A percentile compares a stretch with the other conserved stretches of the same genome.
These are phyloP conservation scores for Procavia capensis DNA, from an alignment of 2,113 vertebrate species.

Conservation along the genomic window DNA sequence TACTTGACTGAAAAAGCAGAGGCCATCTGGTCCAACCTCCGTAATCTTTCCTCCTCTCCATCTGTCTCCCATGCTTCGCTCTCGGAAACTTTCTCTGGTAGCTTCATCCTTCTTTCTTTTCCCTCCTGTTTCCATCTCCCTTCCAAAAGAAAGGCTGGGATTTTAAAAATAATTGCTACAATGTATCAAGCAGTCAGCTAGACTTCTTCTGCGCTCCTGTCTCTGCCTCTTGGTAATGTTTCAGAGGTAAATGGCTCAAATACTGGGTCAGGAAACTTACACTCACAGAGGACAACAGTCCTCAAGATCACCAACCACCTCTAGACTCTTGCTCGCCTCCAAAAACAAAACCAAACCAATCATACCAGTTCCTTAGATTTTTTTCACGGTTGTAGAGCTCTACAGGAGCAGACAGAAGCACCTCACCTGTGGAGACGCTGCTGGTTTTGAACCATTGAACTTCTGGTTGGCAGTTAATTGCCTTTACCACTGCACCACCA, in stretches of 20 bases:
- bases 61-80: slow-evolving; percentile 67
- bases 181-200: neutral
- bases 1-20: slow-evolving; percentile 67
- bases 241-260: neutral
- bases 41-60: slow-evolving; percentile 72
- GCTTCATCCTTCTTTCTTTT: slow-evolving; percentile 67
- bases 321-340: neutral
- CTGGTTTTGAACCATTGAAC: no score
- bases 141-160: slow-evolving; percentile 56
- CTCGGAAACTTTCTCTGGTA: slow-evolving; percentile 68
- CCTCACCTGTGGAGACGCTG: no score
- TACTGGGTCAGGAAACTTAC: neutral
- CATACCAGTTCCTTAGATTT: no score
- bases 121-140: slow-evolving; percentile 59
- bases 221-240: neutral
- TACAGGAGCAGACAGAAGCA: no score
- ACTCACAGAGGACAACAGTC: neutral
- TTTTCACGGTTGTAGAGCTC: no score
- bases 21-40: slow-evolving; percentile 76
- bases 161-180: slow-evolving; percentile 47
- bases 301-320: neutral
- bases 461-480: no score
- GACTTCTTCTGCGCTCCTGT: neutral
- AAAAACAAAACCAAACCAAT: no score
- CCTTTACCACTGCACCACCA: no score